Evolutionary conservation across 2,113 vertebrate genomes (phyloP).

Genomic region (Centrocercus urophasianus): DNA sequence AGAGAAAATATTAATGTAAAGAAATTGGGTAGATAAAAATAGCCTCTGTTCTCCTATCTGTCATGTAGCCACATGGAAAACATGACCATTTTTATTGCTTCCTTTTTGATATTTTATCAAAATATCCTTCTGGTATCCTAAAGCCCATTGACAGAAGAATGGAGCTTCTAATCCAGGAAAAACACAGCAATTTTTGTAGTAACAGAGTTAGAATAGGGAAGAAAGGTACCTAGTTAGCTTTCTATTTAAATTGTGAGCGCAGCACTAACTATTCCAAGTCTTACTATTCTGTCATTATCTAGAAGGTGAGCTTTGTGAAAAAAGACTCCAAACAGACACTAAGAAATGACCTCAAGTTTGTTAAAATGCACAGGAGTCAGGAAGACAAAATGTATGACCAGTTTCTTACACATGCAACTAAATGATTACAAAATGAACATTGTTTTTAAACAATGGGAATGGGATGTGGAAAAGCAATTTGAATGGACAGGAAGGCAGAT

Average conservation of each 20-base stretch:
- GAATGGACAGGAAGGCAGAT: conserved; percentile 16
- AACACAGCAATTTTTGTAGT: background rate
- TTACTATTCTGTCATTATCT: background rate
- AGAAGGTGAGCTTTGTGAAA: background rate
- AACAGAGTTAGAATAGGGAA: background rate
- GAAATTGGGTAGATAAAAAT: background rate
- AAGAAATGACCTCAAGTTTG: background rate
- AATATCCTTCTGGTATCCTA: background rate
- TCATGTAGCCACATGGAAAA: background rate
- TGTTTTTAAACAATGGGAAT: conserved; percentile 42
- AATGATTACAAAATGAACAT: background rate
- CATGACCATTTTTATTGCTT: accelerated
- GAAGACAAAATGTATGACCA: background rate
- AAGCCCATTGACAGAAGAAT: background rate
- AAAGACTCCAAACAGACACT: background rate
- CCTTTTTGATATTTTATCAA: background rate
- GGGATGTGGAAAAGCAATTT: conserved; percentile 4
- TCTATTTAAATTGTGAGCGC: background rate
- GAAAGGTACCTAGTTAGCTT: background rate
- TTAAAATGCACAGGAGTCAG: background rate
- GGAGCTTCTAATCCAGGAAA: background rate
- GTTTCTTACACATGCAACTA: conserved; percentile 6
- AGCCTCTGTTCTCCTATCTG: background rate
- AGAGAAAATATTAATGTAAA: background rate
- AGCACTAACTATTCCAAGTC: background rate